These are phyloP conservation scores for Hormaphis cornu DNA, from an alignment of 1,140 invertebrate species.

Conservation along the genomic window DNA sequence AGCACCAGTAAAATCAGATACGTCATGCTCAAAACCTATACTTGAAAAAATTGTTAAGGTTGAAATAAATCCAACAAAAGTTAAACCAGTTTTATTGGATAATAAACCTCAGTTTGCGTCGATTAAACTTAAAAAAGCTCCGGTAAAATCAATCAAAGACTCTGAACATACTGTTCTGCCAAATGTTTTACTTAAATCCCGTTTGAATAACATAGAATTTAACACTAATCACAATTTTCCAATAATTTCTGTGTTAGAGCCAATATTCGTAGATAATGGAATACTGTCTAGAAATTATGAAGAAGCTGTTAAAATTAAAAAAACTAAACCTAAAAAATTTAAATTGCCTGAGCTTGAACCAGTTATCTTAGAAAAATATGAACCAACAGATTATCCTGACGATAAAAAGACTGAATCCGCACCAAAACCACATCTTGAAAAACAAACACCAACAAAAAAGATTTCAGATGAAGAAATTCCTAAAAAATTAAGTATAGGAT, in stretches of 20 bases:
- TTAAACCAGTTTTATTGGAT: slow-evolving; percentile 42
- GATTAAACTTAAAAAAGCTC: slow-evolving; percentile 55
- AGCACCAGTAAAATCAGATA: background rate
- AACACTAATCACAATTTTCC: slow-evolving; percentile 43
- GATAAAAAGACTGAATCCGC: slow-evolving; percentile 47
- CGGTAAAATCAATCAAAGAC: slow-evolving; percentile 45
- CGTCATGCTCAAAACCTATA: background rate
- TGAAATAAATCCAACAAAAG: slow-evolving; percentile 44
- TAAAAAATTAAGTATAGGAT: slow-evolving; percentile 35
- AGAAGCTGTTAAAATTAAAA: slow-evolving; percentile 54
- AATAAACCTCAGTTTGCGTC: slow-evolving; percentile 50
- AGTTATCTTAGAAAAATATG: slow-evolving; percentile 50
- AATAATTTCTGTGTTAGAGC: background rate
- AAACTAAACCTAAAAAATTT: slow-evolving; percentile 47
- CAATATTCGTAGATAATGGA: slow-evolving; percentile 47
- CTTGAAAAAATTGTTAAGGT: slow-evolving; percentile 40
- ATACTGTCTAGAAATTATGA: slow-evolving; percentile 58
- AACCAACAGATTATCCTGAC: slow-evolving; percentile 42
- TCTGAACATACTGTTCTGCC: slow-evolving; percentile 47
- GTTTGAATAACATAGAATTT: slow-evolving; percentile 47
- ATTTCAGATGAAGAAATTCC: slow-evolving; percentile 37
- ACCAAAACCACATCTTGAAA: slow-evolving; percentile 44
- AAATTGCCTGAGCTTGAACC: slow-evolving; percentile 36
- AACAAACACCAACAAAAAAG: slow-evolving; percentile 42
- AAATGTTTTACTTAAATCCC: slow-evolving; percentile 56